Percentiles rank a stretch among this genome's conserved stretches.
phyloP scores from a whole-genome alignment of 2,113 vertebrate genomes.

The Antennarius striatus region DNA sequence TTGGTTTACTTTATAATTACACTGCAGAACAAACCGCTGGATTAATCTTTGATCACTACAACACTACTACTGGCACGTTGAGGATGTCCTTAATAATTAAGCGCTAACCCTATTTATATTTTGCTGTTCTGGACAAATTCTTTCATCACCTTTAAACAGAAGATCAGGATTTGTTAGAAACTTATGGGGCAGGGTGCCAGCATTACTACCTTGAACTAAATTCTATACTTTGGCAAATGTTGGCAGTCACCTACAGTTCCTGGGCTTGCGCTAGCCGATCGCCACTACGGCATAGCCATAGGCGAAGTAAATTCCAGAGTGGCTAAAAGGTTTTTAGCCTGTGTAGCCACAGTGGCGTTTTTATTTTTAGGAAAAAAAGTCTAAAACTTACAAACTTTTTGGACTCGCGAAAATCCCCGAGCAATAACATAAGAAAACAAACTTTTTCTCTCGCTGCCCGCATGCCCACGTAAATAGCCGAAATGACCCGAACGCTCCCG shows the following conservation, averaged over 20 bases:
- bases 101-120: conserved; percentile 35
- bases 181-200: conserved; percentile 23
- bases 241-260: conserved; percentile 7
- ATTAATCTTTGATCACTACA: conserved; percentile 26
- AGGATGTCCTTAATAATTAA: conserved; percentile 22
- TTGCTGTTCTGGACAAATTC: conserved; percentile 23
- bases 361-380: no score
- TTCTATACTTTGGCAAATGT: conserved; percentile 35
- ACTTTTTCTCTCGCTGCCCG: no score
- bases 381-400: no score
- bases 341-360: no score
- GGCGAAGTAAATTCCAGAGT: no score
- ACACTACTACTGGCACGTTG: conserved; percentile 1
- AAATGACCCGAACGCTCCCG: no score
- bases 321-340: no score
- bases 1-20: conserved; percentile 9
- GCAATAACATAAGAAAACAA: no score
- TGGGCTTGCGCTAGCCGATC: no score
- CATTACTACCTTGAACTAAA: conserved; percentile 20
- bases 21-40: conserved; percentile 6
- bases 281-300: no score
- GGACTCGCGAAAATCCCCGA: no score
- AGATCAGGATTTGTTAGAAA: conserved; percentile 41
- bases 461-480: no score
- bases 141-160: conserved; percentile 39